A percentile compares a stretch with the other conserved stretches of the same genome.
phyloP scores from a whole-genome alignment of 2,888 invertebrate genomes.

The Parelbella ahira region DNA sequence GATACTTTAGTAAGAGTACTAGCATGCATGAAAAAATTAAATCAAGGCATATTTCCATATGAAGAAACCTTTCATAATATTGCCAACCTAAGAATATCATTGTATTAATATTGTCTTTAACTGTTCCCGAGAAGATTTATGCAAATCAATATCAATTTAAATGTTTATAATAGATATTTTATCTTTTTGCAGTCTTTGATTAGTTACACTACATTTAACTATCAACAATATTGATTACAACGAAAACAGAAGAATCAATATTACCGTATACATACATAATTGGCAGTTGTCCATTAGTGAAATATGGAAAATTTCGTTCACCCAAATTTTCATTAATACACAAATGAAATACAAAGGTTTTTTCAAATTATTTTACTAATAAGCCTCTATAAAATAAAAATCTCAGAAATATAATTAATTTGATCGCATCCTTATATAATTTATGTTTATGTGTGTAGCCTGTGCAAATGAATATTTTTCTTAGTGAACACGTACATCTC shows the following conservation, averaged over 20 bases:
- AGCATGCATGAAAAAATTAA: no score
- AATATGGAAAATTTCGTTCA: background rate
- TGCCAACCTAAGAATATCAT: no score
- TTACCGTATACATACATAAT: constrained; percentile 1
- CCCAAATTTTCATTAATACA: background rate
- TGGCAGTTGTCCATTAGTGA: background rate
- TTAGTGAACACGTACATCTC: no score
- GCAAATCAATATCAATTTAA: no score
- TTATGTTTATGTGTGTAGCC: constrained; percentile 3
- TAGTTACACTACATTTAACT: constrained; percentile 15
- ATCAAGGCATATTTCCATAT: no score
- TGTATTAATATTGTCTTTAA: no score
- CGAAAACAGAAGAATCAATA: background rate
- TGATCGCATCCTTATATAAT: constrained; percentile 6
- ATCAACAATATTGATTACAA: constrained; percentile 13
- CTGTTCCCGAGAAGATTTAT: no score
- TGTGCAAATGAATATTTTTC: constrained; percentile 1
- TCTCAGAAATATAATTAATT: constrained; percentile 10
- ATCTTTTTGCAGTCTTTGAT: constrained; percentile 22
- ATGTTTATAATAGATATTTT: no score
- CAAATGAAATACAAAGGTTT: constrained; percentile 8
- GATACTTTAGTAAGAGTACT: no score
- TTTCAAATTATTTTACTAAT: constrained; percentile 6
- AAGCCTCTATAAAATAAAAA: constrained; percentile 19
- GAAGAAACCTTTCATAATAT: no score